Conservation (phyloP, 2,888 invertebrate species). For the Drosophila parthenogenetica region DNA sequence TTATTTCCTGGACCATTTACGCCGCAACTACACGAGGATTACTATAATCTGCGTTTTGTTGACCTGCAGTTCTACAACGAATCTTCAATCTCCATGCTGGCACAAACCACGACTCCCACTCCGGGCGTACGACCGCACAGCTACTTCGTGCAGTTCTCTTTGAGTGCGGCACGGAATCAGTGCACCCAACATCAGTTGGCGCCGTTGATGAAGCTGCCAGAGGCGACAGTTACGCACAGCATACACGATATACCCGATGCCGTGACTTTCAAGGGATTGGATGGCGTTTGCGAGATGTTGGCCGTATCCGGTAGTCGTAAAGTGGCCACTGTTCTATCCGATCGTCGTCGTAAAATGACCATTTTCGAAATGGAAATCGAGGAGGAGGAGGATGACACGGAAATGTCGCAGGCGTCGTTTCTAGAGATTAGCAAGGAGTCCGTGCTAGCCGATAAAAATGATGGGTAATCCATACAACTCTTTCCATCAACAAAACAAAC, state of each 20-base stretch:
- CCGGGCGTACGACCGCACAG: conserved; percentile 85
- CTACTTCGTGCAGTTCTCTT: conserved; percentile 85
- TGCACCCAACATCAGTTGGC: conserved; percentile 81
- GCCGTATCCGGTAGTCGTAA: conserved; percentile 93
- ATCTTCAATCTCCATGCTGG: conserved; percentile 89
- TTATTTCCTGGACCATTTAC: conserved; percentile 85
- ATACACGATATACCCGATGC: conserved; percentile 86
- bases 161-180: conserved; percentile 84
- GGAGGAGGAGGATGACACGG: conserved; percentile 94
- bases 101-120: conserved; percentile 86
- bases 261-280: conserved; percentile 87
- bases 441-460: conserved; percentile 49
- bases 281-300: conserved; percentile 89
- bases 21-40: conserved; percentile 69
- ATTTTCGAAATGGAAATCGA: conserved; percentile 97
- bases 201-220: conserved; percentile 73
- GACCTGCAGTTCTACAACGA: conserved; percentile 91
- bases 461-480: conserved; percentile 17
- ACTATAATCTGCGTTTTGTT: conserved; percentile 86
- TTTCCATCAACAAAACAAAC: no score
- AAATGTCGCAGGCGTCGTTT: conserved; percentile 84
- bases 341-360: conserved; percentile 91
- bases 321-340: conserved; percentile 93
- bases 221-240: conserved; percentile 85
- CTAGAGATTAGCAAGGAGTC: conserved; percentile 84